Evolutionary conservation across 2,888 invertebrate genomes (phyloP), one percentile per base, ranked within the genome.

Genomic region (Fabriciana adippe): DNA sequence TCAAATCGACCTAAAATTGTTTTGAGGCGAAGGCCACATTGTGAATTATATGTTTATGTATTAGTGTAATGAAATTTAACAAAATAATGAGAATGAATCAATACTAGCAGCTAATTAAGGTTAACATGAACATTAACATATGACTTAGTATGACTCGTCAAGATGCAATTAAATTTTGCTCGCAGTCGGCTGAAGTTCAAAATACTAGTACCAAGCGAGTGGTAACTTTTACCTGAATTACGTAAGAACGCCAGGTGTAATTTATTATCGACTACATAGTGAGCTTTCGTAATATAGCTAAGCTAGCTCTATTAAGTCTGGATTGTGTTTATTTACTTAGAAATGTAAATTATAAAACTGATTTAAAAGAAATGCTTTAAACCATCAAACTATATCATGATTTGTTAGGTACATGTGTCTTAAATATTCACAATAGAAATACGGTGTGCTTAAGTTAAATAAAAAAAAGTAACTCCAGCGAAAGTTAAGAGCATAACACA

Each of bases 181-280:
- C 61, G 66, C 75, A 75, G 79, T n/a, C 78, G 79, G 47, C 78
- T 86, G 86, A 88, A 89, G 85, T 90, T 88, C 86, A 87, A 83
- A 88, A 84, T 84, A 86, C 80, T 83, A 82, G 81, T 84, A 81
- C 81, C 76, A 75, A 85, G 85, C 85, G 82, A 87, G 81, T 82
- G 86, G 87, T 86, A 84, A 92, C 91, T 91, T 92, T 92, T 92
- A 92, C 91, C 87, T 83, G 82, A 74, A 77, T 91, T 90, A 86
- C 87, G 87, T 88, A 92, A 92, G 76, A 54, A 75, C 78, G 84
- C 85, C 89, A 86, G 85, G 84, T 81, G 89, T 88, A 87, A 89
- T 90, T 92, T 91, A 90, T 87, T 89, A 89, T 89, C 82, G 87
- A 81, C 85, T 84, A 78, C 84, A 87, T 82, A 83, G 82, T 84